Conservation (phyloP, 2,888 invertebrate genomes). For the Listrodromus nycthemerus region DNA sequence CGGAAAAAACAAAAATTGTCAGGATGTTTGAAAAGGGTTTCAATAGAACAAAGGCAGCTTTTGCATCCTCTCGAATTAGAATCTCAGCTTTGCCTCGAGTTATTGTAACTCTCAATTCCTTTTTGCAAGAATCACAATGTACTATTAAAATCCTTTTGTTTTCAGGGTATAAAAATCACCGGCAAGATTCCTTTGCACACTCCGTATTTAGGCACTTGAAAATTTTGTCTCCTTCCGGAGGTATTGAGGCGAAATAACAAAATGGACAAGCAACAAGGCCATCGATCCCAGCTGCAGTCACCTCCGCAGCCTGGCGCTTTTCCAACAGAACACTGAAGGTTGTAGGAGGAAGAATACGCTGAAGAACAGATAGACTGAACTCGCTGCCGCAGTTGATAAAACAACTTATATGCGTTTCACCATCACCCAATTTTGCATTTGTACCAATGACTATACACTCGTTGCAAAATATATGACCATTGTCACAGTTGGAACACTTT, state of each 20-base stretch:
- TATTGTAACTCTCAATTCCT: too few relatives aligned
- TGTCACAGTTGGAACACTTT: slow-evolving; percentile 79
- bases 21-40: too few relatives aligned
- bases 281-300: slow-evolving; percentile 84
- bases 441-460: slow-evolving; percentile 84
- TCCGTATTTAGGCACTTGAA: slow-evolving; percentile 86
- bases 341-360: slow-evolving; percentile 83
- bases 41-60: too few relatives aligned
- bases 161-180: slow-evolving; percentile 72
- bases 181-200: slow-evolving; percentile 86
- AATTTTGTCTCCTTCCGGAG: slow-evolving; percentile 82
- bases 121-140: too few relatives aligned
- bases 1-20: too few relatives aligned
- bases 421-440: slow-evolving; percentile 83
- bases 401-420: slow-evolving; percentile 85
- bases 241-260: slow-evolving; percentile 85
- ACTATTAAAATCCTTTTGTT: too few relatives aligned
- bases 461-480: slow-evolving; percentile 84
- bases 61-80: too few relatives aligned
- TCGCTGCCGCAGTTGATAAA: slow-evolving; percentile 83
- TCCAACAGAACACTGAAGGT: slow-evolving; percentile 84
- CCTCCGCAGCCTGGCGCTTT: slow-evolving; percentile 85
- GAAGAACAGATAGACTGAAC: slow-evolving; percentile 81
- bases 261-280: slow-evolving; percentile 86
- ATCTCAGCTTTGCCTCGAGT: too few relatives aligned